phyloP scores from a whole-genome alignment of 2,797 vertebrate species.

The Rallus crepitans region DNA sequence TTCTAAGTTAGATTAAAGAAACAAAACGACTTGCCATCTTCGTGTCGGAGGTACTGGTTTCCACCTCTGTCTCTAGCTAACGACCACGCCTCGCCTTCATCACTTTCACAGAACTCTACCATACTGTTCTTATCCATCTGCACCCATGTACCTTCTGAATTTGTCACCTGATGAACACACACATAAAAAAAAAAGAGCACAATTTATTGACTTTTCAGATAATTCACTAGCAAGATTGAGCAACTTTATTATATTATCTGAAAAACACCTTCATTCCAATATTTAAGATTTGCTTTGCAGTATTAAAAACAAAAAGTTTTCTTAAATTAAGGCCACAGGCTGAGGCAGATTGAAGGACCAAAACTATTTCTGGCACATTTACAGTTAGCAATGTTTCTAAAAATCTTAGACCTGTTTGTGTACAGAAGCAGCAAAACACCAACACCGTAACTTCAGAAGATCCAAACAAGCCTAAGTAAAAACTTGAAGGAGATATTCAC shows the following conservation, averaged over 20 bases:
- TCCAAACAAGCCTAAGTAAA: not conserved
- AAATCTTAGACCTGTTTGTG: conserved; percentile 6
- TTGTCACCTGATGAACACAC: conserved; percentile 93
- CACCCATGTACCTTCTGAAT: conserved; percentile 97
- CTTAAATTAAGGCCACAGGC: conserved; percentile 80
- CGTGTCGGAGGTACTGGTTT: conserved; percentile 96
- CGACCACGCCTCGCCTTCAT: conserved; percentile 99
- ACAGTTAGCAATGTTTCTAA: conserved; percentile 9
- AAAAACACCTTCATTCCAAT: conserved; percentile 42
- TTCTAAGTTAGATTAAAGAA: conserved; percentile 1
- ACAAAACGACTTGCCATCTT: conserved; percentile 89
- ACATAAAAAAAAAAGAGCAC: conserved; percentile 75
- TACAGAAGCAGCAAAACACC: conserved; percentile 39
- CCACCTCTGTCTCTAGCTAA: conserved; percentile 96
- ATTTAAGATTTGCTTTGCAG: not conserved
- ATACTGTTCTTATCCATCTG: conserved; percentile 99
- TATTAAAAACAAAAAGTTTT: conserved; percentile 46
- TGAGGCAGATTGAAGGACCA: conserved; percentile 68
- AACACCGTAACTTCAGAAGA: conserved; percentile 16
- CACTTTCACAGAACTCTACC: conserved; percentile 99
- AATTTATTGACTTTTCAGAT: conserved; percentile 68
- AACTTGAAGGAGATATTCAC: conserved; percentile 1
- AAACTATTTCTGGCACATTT: conserved; percentile 19
- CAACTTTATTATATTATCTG: conserved; percentile 59
- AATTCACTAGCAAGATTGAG: conserved; percentile 40